Evolutionary conservation across 2,113 vertebrate genomes (phyloP).

Genomic region (Hemiscyllium ocellatum): DNA sequence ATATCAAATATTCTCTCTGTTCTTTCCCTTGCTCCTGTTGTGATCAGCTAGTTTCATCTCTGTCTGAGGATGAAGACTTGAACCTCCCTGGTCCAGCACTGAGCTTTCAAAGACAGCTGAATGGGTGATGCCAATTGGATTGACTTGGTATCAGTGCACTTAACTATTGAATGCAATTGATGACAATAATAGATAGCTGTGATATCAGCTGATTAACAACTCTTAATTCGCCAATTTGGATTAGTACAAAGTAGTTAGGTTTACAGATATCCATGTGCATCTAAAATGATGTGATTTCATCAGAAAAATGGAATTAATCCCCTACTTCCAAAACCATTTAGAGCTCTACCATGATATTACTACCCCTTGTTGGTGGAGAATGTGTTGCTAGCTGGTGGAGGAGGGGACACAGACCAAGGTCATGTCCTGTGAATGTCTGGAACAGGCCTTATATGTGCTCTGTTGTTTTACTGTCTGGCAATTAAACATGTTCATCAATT

Average conservation of each 20-base stretch:
- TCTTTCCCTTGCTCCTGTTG: not conserved
- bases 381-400: not conserved
- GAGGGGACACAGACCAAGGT: not conserved
- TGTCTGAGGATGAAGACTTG: not conserved
- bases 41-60: not conserved
- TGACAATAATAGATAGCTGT: not conserved
- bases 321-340: not conserved
- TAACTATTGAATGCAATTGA: not conserved
- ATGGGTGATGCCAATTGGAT: not conserved
- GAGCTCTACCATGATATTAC: not conserved
- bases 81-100: not conserved
- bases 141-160: too few species aligned
- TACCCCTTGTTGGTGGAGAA: not conserved
- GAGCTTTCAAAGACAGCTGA: not conserved
- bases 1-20: not conserved
- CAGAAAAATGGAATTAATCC: not conserved
- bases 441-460: not conserved
- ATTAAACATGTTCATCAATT: not conserved
- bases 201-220: not conserved
- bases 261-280: too few species aligned
- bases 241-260: not conserved
- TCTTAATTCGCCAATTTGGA: not conserved
- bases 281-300: too few species aligned
- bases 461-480: not conserved
- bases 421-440: not conserved